A percentile compares a stretch with the other conserved stretches of the same genome.
Evolutionary conservation across 1,140 invertebrate species (phyloP).

Genomic region (Druon quercuslanigerum): DNA sequence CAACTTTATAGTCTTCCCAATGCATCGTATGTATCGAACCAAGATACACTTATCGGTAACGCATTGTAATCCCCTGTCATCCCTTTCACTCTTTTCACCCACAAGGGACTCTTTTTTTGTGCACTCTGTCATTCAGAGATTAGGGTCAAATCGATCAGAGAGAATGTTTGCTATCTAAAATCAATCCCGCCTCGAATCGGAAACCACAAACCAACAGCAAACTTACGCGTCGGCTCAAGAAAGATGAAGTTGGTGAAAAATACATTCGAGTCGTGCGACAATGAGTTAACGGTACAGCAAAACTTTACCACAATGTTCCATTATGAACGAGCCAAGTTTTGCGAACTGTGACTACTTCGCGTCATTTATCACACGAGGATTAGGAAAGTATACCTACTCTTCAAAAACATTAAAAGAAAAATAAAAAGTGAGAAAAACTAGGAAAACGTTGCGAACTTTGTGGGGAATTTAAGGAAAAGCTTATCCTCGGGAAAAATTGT

Average conservation of each 20-base stretch:
- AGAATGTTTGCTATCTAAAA: not conserved
- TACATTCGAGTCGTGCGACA: slow-evolving; percentile 2
- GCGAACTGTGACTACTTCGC: not conserved
- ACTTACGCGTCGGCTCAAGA: not conserved
- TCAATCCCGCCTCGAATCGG: not conserved
- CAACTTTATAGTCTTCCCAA: slow-evolving; percentile 7
- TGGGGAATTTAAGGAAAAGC: not conserved
- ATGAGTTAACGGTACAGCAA: slow-evolving; percentile 20
- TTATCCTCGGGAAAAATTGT: not conserved
- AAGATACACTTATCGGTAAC: slow-evolving; percentile 1
- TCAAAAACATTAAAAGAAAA: slow-evolving; percentile 16
- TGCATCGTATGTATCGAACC: not conserved
- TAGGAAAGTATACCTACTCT: slow-evolving; percentile 15
- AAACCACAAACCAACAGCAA: not conserved
- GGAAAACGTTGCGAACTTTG: slow-evolving; percentile 16
- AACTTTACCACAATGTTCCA: slow-evolving; percentile 27
- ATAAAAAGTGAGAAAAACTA: not conserved
- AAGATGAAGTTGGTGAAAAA: slow-evolving; percentile 14
- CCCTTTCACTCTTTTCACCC: not conserved
- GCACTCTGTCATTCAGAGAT: not conserved
- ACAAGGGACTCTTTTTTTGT: not conserved
- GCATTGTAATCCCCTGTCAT: slow-evolving; percentile 26
- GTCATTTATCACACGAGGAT: slow-evolving; percentile 28
- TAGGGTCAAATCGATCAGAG: slow-evolving; percentile 12
- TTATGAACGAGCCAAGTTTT: slow-evolving; percentile 28